These are phyloP conservation scores for Pandemis cinnamomeana DNA, from an alignment of 2,888 invertebrate genomes.

Conservation along the genomic window DNA sequence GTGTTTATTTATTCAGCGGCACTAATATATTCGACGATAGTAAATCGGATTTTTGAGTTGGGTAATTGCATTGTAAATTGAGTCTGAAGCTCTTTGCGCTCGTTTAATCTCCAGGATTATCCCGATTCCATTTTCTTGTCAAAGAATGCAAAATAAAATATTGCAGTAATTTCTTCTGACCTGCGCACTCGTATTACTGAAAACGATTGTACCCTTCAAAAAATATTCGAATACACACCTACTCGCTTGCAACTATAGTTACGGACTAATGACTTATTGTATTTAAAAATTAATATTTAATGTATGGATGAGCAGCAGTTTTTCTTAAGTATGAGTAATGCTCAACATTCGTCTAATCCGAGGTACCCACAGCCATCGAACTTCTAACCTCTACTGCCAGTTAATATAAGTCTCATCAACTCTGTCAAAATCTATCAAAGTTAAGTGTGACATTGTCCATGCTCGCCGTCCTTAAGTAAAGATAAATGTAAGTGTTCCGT, in stretches of 20 bases:
- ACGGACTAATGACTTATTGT: too few relatives aligned
- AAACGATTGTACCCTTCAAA: too few relatives aligned
- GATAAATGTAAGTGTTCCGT: conserved; percentile 76
- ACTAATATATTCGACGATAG: not conserved
- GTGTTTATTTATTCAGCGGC: not conserved
- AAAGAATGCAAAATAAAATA: not conserved
- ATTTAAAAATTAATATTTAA: too few relatives aligned
- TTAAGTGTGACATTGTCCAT: conserved; percentile 54
- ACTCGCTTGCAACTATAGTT: too few relatives aligned
- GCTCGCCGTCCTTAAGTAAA: conserved; percentile 57
- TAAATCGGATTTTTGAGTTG: not conserved
- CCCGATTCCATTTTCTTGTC: conserved; percentile 1
- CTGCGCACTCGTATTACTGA: too few relatives aligned
- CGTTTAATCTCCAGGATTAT: conserved; percentile 1
- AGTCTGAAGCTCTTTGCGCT: conserved; percentile 1
- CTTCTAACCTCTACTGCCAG: conserved; percentile 17
- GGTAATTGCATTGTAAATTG: conserved; percentile 14
- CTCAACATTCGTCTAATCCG: too few relatives aligned
- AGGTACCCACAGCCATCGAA: not conserved
- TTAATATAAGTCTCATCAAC: conserved; percentile 31
- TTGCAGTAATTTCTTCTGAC: too few relatives aligned
- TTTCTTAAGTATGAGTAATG: not conserved
- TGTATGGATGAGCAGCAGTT: not conserved
- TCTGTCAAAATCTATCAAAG: conserved; percentile 57
- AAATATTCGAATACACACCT: too few relatives aligned